Percentiles rank a stretch among this genome's conserved stretches.
These are phyloP conservation scores for Narcine bancroftii DNA, from an alignment of 2,113 vertebrate species.

Conservation along the genomic window DNA sequence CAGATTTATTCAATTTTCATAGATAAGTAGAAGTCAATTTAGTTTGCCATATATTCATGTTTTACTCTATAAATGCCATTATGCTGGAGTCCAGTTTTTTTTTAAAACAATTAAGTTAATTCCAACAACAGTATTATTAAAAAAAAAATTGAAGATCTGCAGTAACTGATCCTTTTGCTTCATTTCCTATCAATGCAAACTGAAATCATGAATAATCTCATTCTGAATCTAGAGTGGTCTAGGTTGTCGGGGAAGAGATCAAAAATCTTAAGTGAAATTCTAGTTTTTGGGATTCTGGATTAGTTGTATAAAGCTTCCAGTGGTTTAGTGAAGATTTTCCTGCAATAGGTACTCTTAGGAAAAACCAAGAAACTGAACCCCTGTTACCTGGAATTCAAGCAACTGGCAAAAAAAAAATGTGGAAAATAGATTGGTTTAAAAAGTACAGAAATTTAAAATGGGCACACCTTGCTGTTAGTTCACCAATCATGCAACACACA, in stretches of 20 bases:
- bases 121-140: neutral
- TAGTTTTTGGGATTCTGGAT: neutral
- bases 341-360: neutral
- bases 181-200: neutral
- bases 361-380: neutral
- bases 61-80: neutral
- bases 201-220: neutral
- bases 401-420: no score
- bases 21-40: neutral
- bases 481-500: no score
- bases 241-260: neutral
- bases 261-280: neutral
- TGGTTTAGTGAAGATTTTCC: neutral
- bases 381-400: no score
- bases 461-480: no score
- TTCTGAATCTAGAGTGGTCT: neutral
- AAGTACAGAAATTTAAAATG: no score
- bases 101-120: neutral
- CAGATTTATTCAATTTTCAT: neutral
- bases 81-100: neutral
- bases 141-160: no score
- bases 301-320: neutral
- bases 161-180: no score
- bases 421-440: no score
- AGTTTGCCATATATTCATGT: neutral